Base-by-base conservation (phyloP, 2,797 vertebrate genomes). In the Galagoides demidoff region DNA sequence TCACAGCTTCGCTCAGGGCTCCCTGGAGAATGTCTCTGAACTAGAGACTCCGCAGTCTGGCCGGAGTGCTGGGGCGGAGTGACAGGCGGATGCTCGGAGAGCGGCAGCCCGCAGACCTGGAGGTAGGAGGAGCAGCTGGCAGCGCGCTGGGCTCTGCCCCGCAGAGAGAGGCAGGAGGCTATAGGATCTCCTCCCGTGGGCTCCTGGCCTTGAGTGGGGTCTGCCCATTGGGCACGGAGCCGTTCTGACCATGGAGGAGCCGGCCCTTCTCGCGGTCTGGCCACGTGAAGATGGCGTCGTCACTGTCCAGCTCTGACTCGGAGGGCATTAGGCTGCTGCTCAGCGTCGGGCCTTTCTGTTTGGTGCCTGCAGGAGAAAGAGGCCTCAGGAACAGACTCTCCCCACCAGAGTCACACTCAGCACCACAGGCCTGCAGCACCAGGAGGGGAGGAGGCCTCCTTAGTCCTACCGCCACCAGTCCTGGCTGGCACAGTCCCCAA, bases 321-420 rank as follows among this genome's bases (percentile, higher is more conserved):
- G 99, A 99, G 97, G 98, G 99, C 99, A 99, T 99, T 97, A 99
- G 99, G 94, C 99, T 99, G 1, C 99, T 99, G 94, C 99, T 99
- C 91, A 99, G 99, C 45, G 98, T 94, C 0, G 99, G 99, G 2
- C 99, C 98, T 98, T 99, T 99, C 97, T 99, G 97, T 11, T 99
- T 99, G 92, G 97, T 57, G 0, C 98, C 99, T 99, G 97, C 17
- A 43, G 59, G 83, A 52, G 90, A 83, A 73, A 2, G 43, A 57
- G 57, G 49, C 0, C 0, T 97, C 71, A 95, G 81, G 25, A 27
- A 59, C n/a, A 7, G 3, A 2, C 8, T 20, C 59, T 45, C 25
- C 57, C 39, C 22, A 74, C 29, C 11, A 7, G 11, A 49, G 63
- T 73, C 25, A 34, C 9, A 34, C n/a, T 14, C 19, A 0, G 1